Evolutionary conservation across 2,113 vertebrate genomes (phyloP).

Genomic region (Phylloscopus whistleri): DNA sequence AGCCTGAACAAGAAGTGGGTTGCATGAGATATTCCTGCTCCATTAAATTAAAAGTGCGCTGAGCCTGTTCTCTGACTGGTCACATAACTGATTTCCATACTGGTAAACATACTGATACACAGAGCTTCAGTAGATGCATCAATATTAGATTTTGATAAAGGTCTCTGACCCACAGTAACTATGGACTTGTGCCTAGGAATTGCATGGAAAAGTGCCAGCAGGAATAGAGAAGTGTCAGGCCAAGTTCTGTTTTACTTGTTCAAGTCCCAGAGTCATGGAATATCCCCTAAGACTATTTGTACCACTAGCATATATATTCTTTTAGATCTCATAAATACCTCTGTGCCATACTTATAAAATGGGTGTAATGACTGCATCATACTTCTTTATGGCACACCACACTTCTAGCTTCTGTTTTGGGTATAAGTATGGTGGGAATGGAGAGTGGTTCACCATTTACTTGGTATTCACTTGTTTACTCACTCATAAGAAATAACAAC

Average conservation of each 20-base stretch:
- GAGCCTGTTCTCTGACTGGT: neutral
- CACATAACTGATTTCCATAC: neutral
- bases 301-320: rapidly evolving
- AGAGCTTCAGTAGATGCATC: neutral
- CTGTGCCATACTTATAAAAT: neutral
- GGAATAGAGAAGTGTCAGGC: neutral
- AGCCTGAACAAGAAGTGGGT: neutral
- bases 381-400: neutral
- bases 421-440: neutral
- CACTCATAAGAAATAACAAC: neutral
- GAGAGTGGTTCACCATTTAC: neutral
- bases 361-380: neutral
- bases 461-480: neutral
- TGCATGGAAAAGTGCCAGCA: neutral
- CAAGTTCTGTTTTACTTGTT: neutral
- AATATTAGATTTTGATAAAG: neutral
- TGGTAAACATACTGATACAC: neutral
- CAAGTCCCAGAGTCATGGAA: neutral
- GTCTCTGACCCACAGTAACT: neutral
- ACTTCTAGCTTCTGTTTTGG: neutral
- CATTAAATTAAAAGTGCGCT: neutral
- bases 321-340: neutral
- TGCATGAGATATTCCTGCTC: neutral
- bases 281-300: neutral
- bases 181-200: neutral